Evolutionary conservation across 1,140 invertebrate species (phyloP), one percentile per base, ranked within the genome.

Genomic region (Zaprionus vittiger): DNA sequence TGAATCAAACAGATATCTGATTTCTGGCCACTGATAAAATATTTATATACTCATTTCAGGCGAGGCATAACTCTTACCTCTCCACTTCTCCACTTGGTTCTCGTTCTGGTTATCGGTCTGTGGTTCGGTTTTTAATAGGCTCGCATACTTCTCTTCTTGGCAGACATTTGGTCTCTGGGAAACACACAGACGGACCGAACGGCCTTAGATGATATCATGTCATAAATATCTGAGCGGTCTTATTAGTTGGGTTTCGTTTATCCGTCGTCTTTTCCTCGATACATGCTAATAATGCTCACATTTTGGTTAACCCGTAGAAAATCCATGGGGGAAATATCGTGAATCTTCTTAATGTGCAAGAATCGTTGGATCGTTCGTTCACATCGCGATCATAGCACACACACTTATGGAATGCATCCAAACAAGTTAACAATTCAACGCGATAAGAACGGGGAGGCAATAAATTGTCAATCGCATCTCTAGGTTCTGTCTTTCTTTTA

Each of bases 1-100:
- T 91, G 89, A 91, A 91, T 91, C 90, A 91, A 91, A 81, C 75
- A 74, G 81, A 91, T 91, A 91, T 91, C 87, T 91, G 87, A 91
- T 91, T 91, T 91, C 87, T 86, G 81, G 76, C 62, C 87, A 79
- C 83, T 91, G 87, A 91, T 91, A 91, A 91, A 91, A 89, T 89
- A 91, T 89, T 84, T 89, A 89, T 89, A 83, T 83, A 81, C 81
- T 83, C 80, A 91, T 91, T 91, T 84, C 77, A 79, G 73, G 81
- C 75, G 55, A 70, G 81, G 78, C 83, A 89, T 84, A 89, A 89
- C 75, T 86, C 80, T 85, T 75, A 31, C 37, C 52, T 54, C 55
- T 52, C 20, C 41, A 17, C 41, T 9, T 17, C 41, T 20, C 20
- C 54, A 26, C 56, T 47, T 47, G 20, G 31, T 38, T 60, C 61